Base-by-base conservation (phyloP, 2,888 invertebrate genomes). In the Lasioglossum lativentre region DNA sequence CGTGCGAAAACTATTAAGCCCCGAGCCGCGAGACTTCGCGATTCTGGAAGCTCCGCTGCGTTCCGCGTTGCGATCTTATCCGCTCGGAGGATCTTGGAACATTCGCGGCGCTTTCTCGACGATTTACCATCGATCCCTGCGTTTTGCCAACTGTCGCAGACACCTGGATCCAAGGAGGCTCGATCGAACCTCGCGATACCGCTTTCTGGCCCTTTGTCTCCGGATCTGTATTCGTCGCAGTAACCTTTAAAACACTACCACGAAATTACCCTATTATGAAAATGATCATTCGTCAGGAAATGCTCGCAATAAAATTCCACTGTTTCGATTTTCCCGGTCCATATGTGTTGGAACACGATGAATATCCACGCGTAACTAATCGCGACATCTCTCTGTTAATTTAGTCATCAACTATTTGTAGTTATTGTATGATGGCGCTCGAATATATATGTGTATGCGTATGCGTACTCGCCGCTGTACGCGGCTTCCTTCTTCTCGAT, bases 1-100 rank as follows among this genome's bases (percentile, higher is more conserved):
- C 85, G 86, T 80, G 73, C 42, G 80, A 73, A 78, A 80, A 86
- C 82, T 86, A 90, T 91, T 90, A 91, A 81, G 63, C 27, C 47
- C 23, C 66, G n/a, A 30, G 23, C 40, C 30, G 40, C 38, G 23
- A 40, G 63, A 75, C 68, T 86, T 70, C 42, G 78, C n/a, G 74
- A 72, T 86, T 86, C 82, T 82, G 75, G 78, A 78, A 82, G 86
- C 86, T 66, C 77, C 47, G 72, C 76, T 79, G 52, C 73, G 80
- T 80, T 79, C 72, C 79, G 80, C 87, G 82, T 75, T 70, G 42
- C 83, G 81, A 87, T 87, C 77, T 88, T 89, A 89, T 89, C 88
- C 78, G 73, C 75, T 75, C 38, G 59, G 27, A 56, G 52, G 68
- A 88, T 89, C 87, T 89, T 68, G 66, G 27, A 56, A 56, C n/a